Evolutionary conservation across 2,888 invertebrate species (phyloP), one percentile per base, ranked within the genome.

Genomic region (Oscheius sp.): DNA sequence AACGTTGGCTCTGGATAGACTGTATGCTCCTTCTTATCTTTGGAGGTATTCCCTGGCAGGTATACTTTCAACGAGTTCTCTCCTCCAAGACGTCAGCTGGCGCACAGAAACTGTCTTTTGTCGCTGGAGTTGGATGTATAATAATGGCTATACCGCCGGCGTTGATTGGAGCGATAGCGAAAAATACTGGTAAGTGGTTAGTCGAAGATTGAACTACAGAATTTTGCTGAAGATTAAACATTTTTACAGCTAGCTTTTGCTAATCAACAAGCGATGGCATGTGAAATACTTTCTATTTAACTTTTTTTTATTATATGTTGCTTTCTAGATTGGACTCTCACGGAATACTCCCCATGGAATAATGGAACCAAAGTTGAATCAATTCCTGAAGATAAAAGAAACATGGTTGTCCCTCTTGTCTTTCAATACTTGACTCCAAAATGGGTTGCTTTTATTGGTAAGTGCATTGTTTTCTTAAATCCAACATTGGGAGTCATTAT

Each of bases 31-130:
- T 97, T 80, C 89, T 96, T 68, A 89, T 95, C 54, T 94, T 96
- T 84, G 96, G 96, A 20, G 96, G 96, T 47, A 95, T 96, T 81
- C 96, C 96, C 0, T 96, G 96, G 95, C 94, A 95, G 91, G 96
- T 96, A 32, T 97, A 97, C 87, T 97, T 97, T 88, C 97, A 98
- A 90, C 90, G 97, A 45, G 97, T 98, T 61, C 89, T 98, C 82
- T 96, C 96, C 71, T 94, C 95, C 85, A 95, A 94, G 89, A 93
- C 94, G 0, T 95, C 96, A 0, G 91, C 91, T 6, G 91, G 94
- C 64, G 97, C 97, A 45, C 95, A 96, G 89, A 87, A 94, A 63
- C 89, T 98, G 79, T 96, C 95, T 28, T 98, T 94, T 88, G 94
- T 96, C 59, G 97, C 97, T 0, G 96, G 96, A 6, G 88, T 92